phyloP scores from a whole-genome alignment of 2,113 vertebrate species.

The Tachysurus vachellii region DNA sequence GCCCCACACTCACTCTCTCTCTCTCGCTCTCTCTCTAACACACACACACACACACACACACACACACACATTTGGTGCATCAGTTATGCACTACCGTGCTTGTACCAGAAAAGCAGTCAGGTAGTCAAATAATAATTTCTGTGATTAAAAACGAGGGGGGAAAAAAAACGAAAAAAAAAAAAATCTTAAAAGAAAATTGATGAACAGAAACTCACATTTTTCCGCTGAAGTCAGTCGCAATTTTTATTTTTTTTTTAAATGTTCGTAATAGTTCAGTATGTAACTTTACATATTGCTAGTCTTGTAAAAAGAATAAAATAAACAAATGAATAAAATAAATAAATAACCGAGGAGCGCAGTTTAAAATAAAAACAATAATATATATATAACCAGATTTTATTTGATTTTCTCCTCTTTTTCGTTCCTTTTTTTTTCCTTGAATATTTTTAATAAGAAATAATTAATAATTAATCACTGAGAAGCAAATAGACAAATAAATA shows the following conservation, averaged over 20 bases:
- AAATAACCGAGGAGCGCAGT: too few relatives aligned
- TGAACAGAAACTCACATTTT: background rate
- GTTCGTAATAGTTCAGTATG: background rate
- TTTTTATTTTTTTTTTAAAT: too few relatives aligned
- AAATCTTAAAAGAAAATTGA: background rate
- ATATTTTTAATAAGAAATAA: too few relatives aligned
- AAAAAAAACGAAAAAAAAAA: background rate
- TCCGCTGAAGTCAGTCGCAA: background rate
- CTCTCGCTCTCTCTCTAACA: conserved; percentile 35
- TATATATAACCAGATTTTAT: too few relatives aligned
- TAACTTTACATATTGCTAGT: background rate
- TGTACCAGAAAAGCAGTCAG: conserved; percentile 29
- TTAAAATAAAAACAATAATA: too few relatives aligned
- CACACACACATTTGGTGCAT: conserved; percentile 66
- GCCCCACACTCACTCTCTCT: conserved; percentile 80
- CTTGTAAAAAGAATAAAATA: background rate
- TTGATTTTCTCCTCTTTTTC: too few relatives aligned
- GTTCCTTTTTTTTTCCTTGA: too few relatives aligned
- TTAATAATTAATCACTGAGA: too few relatives aligned
- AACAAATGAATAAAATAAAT: too few relatives aligned
- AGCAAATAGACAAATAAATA: too few relatives aligned
- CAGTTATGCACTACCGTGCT: conserved; percentile 26
- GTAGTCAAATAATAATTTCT: conserved; percentile 20
- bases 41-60: conserved; percentile 66
- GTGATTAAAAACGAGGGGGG: background rate